phyloP scores from a whole-genome alignment of 2,797 vertebrate genomes.

The Poeciliopsis presidionis region DNA sequence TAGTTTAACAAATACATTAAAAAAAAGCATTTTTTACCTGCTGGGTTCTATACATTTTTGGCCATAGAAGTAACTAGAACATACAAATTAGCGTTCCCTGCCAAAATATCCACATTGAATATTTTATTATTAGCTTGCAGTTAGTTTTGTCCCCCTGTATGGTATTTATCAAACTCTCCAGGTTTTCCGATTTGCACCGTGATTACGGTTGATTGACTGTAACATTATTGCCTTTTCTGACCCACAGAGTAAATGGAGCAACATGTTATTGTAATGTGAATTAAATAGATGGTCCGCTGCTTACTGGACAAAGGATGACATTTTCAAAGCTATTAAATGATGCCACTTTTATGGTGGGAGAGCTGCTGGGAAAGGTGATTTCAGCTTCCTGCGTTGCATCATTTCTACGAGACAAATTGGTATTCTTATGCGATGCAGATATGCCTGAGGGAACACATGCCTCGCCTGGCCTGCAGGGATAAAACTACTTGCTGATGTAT shows the following conservation, averaged over 20 bases:
- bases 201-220: background rate
- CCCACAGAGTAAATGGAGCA: background rate
- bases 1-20: too few relatives aligned
- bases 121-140: background rate
- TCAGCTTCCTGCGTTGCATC: background rate
- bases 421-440: constrained; percentile 4
- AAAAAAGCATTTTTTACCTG: background rate
- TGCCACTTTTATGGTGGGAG: background rate
- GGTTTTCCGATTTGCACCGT: background rate
- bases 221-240: background rate
- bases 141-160: background rate
- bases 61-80: background rate
- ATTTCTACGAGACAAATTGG: background rate
- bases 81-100: too few relatives aligned
- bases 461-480: constrained; percentile 11
- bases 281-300: background rate
- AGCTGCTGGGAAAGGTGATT: constrained; percentile 9
- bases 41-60: background rate
- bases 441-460: constrained; percentile 16
- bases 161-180: constrained; percentile 1
- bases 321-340: constrained; percentile 7
- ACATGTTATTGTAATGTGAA: background rate
- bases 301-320: background rate
- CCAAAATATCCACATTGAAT: background rate
- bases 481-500: constrained; percentile 9